phyloP scores from a whole-genome alignment of 1,140 invertebrate species.

The Sminthurides bifidus region DNA sequence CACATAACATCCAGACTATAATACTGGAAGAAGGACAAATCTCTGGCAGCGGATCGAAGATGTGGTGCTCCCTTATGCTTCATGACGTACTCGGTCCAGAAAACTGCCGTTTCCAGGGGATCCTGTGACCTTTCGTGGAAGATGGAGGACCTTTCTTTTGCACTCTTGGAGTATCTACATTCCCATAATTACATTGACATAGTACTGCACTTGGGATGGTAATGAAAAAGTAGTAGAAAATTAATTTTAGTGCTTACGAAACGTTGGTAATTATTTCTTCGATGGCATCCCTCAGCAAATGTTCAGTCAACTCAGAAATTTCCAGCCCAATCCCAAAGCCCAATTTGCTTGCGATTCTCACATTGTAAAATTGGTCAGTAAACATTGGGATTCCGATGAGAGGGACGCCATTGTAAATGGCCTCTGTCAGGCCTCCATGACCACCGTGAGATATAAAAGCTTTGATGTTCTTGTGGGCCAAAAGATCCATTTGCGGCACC shows the following conservation, averaged over 20 bases:
- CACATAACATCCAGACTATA: slow-evolving; percentile 42
- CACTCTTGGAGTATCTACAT: slow-evolving; percentile 37
- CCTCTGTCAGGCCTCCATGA: slow-evolving; percentile 38
- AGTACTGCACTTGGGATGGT: neutral
- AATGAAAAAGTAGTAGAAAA: neutral
- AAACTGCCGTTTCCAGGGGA: slow-evolving; percentile 52
- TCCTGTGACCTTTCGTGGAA: slow-evolving; percentile 49
- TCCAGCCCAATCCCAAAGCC: slow-evolving; percentile 28
- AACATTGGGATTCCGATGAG: slow-evolving; percentile 23
- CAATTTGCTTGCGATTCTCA: slow-evolving; percentile 27
- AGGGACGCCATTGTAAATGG: slow-evolving; percentile 49
- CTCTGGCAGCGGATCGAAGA: slow-evolving; percentile 38
- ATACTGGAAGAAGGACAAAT: slow-evolving; percentile 42
- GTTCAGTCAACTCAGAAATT: slow-evolving; percentile 5
- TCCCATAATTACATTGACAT: neutral
- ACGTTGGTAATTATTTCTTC: slow-evolving; percentile 11
- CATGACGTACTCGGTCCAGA: slow-evolving; percentile 56
- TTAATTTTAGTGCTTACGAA: neutral
- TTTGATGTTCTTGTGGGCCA: slow-evolving; percentile 48
- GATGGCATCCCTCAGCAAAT: slow-evolving; percentile 12
- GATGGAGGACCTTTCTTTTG: slow-evolving; percentile 42
- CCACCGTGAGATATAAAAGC: slow-evolving; percentile 31
- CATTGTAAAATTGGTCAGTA: slow-evolving; percentile 21
- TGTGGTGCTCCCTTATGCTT: slow-evolving; percentile 46
- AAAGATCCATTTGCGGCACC: slow-evolving; percentile 63